Evolutionary conservation across 64 coral and sea anemone genomes (phyloP), one percentile per base, ranked within the genome.

Genomic region (Porites australiensis): DNA sequence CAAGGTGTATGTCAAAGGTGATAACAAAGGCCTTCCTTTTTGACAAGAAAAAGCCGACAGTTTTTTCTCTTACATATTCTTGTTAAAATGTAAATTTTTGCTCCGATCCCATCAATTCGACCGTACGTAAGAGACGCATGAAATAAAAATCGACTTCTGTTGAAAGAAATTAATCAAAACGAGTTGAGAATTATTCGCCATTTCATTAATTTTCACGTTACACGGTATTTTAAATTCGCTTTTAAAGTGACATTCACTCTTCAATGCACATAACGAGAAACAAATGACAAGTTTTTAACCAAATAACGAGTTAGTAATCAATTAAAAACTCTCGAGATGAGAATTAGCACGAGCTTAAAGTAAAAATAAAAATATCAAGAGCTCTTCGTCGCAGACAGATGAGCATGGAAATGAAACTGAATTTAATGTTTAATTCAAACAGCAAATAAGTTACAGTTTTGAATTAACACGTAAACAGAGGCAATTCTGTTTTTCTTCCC

Each of bases 11-110:
- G 63, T 84, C 62, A 84, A 3, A 60, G 5, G 27, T 37, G 81
- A 84, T 84, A 84, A 84, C 81, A 84, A 84, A 84, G 81, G 81
- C 81, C 81, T 84, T 84, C 81, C 81, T 84, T 52, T 78, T 49
- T 6, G 9, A 52, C 59, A 68, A 84, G 81, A 65, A 63, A 44
- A 84, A 84, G 45, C 63, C 43, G 60, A 19, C 43, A 15, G 13
- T 49, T 68, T 76, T n/a, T 76, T 76, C 13, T 15, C 73, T 50
- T 9, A 57, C 18, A 11, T 73, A 82, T 82, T 82, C 37, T 4
- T 47, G 9, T 53, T 68, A 2, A 63, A 12, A 84, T 66, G 21
- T 19, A 66, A 84, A 82, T 82, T 84, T 68, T 19, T n/a, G 69
- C 46, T 19, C 81, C 58, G 69, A 64, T 65, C 62, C 27, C 27